Base-by-base conservation (phyloP, 2,888 invertebrate species). In the Lasioglossum marginatum region DNA sequence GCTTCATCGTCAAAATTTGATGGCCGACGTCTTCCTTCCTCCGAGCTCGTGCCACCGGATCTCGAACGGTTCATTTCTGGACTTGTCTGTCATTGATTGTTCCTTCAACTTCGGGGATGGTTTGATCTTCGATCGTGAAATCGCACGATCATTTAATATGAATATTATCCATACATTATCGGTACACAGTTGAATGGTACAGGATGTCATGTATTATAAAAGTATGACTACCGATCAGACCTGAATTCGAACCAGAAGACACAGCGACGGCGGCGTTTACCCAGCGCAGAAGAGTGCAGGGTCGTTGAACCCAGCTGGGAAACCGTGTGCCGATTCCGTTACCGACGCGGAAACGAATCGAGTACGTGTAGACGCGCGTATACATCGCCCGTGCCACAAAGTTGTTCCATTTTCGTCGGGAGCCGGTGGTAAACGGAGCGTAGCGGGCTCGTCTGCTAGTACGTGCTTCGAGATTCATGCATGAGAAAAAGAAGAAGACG, bases 401-500 rank as follows among this genome's bases (percentile, higher is more conserved):
- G 73, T 74, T 74, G 31, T 48, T 52, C n/a, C 48, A 60, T 75
- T 27, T 14, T 75, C 16, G 60, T 63, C 23, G 75, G 57, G 40
- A 43, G n/a, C 60, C 19, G 60, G n/a, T 27, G 75, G 60, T n/a
- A 27, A 60, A 40, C 27, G n/a, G 60, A 52, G 27, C 37, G 31
- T 23, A 40, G 75, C 43, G 27, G 5, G 72, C n/a, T 74, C 73
- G 48, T 85, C 37, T 68, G 12, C 8, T 23, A 4, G 68, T 37
- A 68, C 37, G 68, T 68, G 37, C 37, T 40, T 72, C 45, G 72
- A 52, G 34, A 60, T 52, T 43, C 72, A 52, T 73, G 48, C 66
- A 68, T 40, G 74, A 60, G 45, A 82, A 74, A n/a, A 70, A 63
- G 63, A 60, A 14, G 60, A 16, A 60, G 27, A 27, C 12, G 60